Conservation (phyloP, 2,888 invertebrate species). For the Phytoseiulus persimilis region DNA sequence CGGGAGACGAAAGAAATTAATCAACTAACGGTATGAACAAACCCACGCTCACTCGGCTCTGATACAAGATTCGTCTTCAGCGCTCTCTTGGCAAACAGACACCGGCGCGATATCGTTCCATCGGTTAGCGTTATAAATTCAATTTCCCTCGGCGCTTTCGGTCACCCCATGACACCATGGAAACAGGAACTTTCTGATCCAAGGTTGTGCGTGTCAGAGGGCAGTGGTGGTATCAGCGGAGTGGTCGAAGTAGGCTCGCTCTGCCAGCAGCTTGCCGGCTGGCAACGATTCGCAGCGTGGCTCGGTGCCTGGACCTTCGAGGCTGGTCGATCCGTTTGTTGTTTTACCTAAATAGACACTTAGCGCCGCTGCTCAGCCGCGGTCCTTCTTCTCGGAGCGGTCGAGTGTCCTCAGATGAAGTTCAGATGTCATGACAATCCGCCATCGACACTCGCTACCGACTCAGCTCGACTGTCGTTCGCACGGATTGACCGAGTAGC, state of each 20-base stretch:
- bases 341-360: not conserved
- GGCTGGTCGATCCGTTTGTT: not conserved
- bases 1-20: too few relatives aligned
- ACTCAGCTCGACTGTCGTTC: not conserved
- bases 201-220: not conserved
- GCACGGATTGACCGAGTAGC: not conserved
- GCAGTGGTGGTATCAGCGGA: not conserved
- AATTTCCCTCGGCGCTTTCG: not conserved
- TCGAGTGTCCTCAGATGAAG: not conserved
- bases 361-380: not conserved
- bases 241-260: not conserved
- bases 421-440: constrained; percentile 5
- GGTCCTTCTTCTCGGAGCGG: not conserved
- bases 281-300: not conserved
- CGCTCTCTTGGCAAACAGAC: too few relatives aligned
- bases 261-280: not conserved
- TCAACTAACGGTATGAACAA: too few relatives aligned
- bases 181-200: not conserved
- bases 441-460: not conserved
- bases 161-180: not conserved
- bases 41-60: not conserved
- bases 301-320: not conserved
- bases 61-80: not conserved
- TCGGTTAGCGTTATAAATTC: not conserved
- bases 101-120: not conserved